A percentile compares a stretch with the other conserved stretches of the same genome.
Conservation (phyloP, 2,888 invertebrate genomes). For the Apamea monoglypha region DNA sequence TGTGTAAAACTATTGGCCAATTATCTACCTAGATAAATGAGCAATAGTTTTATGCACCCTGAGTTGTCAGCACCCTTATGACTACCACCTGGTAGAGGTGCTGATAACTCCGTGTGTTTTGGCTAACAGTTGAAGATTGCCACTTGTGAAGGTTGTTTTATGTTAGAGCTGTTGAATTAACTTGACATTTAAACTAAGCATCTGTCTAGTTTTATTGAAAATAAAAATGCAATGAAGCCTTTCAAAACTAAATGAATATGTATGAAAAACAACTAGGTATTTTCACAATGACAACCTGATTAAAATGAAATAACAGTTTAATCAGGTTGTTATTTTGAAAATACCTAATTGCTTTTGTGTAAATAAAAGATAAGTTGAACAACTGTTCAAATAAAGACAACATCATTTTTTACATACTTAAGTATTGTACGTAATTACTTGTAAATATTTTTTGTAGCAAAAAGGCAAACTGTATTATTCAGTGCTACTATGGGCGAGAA, state of each 20-base stretch:
- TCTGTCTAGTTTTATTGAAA: background rate
- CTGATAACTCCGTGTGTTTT: background rate
- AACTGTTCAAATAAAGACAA: constrained; percentile 31
- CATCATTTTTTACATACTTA: background rate
- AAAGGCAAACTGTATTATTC: constrained; percentile 98
- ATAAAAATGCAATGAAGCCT: background rate
- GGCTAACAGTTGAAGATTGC: background rate
- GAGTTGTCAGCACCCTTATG: too few relatives aligned
- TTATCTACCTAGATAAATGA: background rate
- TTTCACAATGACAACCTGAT: too few relatives aligned
- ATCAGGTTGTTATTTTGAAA: constrained; percentile 11
- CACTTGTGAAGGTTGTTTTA: background rate
- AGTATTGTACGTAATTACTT: background rate
- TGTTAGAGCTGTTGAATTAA: background rate
- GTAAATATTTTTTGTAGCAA: constrained; percentile 90
- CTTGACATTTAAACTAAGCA: background rate
- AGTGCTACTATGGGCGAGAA: constrained; percentile 99
- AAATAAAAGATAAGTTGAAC: background rate
- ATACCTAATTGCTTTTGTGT: background rate
- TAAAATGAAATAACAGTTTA: background rate
- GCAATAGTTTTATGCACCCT: background rate
- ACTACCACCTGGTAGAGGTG: too few relatives aligned
- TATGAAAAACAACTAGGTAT: background rate
- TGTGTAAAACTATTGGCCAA: background rate
- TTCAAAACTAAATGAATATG: constrained; percentile 16